Conservation (phyloP, 2,888 invertebrate genomes). For the Drosophila barbarae region DNA sequence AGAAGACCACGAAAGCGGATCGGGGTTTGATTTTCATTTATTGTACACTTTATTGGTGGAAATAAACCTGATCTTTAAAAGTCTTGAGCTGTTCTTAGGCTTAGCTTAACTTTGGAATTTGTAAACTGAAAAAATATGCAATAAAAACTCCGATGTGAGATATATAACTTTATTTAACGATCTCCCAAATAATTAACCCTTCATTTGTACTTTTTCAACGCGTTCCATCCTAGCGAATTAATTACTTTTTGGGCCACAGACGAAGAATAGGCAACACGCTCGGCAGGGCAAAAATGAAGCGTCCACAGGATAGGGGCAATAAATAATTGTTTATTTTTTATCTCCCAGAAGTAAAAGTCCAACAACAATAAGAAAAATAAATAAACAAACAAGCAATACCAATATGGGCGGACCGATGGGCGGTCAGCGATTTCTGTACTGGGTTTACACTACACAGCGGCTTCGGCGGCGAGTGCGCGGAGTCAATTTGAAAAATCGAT, state of each 20-base stretch:
- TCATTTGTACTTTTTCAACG: constrained; percentile 32
- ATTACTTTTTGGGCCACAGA: constrained; percentile 32
- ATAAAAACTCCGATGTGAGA: constrained; percentile 5
- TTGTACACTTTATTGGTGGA: not conserved
- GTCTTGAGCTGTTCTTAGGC: not conserved
- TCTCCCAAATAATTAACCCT: constrained; percentile 18
- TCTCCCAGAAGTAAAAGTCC: constrained; percentile 27
- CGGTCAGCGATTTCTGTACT: constrained; percentile 69
- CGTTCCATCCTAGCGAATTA: constrained; percentile 27
- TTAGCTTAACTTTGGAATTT: not conserved
- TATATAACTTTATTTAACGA: constrained; percentile 40
- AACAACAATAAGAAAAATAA: constrained; percentile 6
- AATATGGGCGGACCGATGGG: constrained; percentile 75
- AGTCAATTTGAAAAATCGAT: constrained; percentile 77
- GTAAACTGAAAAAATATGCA: not conserved
- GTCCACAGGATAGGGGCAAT: constrained; percentile 33
- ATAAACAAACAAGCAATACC: constrained; percentile 55
- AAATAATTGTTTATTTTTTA: constrained; percentile 43
- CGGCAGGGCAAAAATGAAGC: not conserved
- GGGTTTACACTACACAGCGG: constrained; percentile 40
- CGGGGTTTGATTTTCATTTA: not conserved
- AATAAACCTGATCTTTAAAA: not conserved
- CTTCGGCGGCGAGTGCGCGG: constrained; percentile 26
- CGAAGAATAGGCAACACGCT: constrained; percentile 4
- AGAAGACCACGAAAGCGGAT: not conserved